Evolutionary conservation across 1,140 invertebrate genomes (phyloP), one percentile per base, ranked within the genome.

Genomic region (Trachymyrmex cornetzi): DNA sequence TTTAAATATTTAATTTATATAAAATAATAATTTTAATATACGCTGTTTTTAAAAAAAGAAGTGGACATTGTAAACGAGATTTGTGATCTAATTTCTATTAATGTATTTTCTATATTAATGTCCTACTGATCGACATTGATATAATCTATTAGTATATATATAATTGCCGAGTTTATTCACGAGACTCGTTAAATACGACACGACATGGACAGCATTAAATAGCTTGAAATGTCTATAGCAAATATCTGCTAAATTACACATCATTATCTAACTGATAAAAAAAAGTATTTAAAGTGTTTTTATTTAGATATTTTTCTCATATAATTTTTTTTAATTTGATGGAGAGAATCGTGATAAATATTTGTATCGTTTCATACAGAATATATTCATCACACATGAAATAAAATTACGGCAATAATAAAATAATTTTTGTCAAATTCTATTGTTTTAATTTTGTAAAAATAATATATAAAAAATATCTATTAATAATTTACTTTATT

Each of bases 91-190:
- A 50, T 50, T 79, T 64, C 4, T 24, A 27, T 44, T 27, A 6
- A 27, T 16, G 22, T 9, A 30, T 9, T n/a, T 63, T 64, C 27
- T 19, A 34, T 19, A 34, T 44, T 50, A 64, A 64, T 50, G 1
- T 79, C 0, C 6, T 9, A 64, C 27, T 0, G 59, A 27, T 64
- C 0, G 24, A 27, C 19, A 14, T 55, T 34, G 63, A 67, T 27
- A 50, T 44, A 55, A 66, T 48, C 72, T 57, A 16, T 48, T 44
- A 3, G 1, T 5, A 48, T 48, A 7, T 79, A 34, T 44, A 11
- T 79, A 38, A 80, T 67, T 80, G 11, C 12, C n/a, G n/a, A 67
- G 19, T 80, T 80, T 53, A 79, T 67, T 53, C 7, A 50, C 34
- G 44, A 53, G 44, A 57, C 1, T 30, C 12, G 2, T 80, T 66